These are phyloP conservation scores for Anisognathus igniventris DNA, from an alignment of 2,797 vertebrate species.

Conservation along the genomic window DNA sequence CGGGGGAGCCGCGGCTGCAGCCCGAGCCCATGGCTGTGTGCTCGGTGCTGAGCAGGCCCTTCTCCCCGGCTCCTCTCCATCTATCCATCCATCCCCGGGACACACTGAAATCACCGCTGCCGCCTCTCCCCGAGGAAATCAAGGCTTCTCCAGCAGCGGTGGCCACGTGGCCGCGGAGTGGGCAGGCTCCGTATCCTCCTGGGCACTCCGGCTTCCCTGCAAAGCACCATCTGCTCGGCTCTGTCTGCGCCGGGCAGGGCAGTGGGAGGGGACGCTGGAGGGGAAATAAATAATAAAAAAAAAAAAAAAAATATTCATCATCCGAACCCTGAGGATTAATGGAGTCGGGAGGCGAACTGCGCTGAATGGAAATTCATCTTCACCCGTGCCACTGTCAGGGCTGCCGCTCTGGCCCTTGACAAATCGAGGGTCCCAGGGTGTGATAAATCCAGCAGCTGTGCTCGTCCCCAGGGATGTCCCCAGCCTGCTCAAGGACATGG, in stretches of 20 bases:
- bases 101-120: conserved; percentile 77
- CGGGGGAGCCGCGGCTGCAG: neutral
- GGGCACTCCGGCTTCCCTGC: conserved; percentile 69
- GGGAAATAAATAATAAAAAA: conserved; percentile 79
- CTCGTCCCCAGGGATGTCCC: conserved; percentile 35
- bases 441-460: conserved; percentile 88
- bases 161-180: conserved; percentile 75
- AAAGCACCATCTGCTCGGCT: conserved; percentile 76
- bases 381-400: conserved; percentile 88
- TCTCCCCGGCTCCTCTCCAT: conserved; percentile 46
- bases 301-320: conserved; percentile 86
- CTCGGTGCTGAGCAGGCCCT: conserved; percentile 5
- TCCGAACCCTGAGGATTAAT: conserved; percentile 91
- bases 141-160: conserved; percentile 71
- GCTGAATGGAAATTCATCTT: conserved; percentile 93
- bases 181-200: conserved; percentile 81
- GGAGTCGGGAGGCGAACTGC: conserved; percentile 88
- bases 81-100: neutral
- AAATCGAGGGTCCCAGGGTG: conserved; percentile 89
- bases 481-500: neutral
- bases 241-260: conserved; percentile 61
- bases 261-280: conserved; percentile 73
- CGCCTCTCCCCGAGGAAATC: conserved; percentile 93
- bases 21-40: neutral
- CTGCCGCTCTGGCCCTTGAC: conserved; percentile 85